Percentiles rank a stretch among this genome's conserved stretches.
Conservation (phyloP, 2,797 vertebrate species). For the Limnodromus scolopaceus region DNA sequence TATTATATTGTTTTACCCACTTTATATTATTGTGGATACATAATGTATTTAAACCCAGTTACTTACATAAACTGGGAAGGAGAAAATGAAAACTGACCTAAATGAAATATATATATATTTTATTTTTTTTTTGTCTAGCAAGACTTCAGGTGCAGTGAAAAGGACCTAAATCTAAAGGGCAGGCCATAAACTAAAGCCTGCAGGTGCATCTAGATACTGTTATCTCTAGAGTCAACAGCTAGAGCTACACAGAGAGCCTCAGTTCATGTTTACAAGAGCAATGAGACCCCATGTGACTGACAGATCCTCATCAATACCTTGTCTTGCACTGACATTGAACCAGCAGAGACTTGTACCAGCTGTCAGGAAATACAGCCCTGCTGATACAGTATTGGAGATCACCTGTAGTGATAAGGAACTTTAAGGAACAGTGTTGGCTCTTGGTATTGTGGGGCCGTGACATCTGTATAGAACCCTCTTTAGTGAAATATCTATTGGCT, state of each 20-base stretch:
- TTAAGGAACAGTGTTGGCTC: background rate
- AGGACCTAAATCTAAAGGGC: background rate
- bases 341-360: background rate
- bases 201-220: slow-evolving; percentile 8
- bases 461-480: background rate
- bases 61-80: background rate
- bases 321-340: background rate
- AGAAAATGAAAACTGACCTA: background rate
- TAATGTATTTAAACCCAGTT: background rate
- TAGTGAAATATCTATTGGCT: background rate
- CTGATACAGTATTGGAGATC: background rate
- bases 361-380: background rate
- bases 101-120: background rate
- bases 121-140: background rate
- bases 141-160: background rate
- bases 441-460: background rate
- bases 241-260: background rate
- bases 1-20: background rate
- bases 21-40: background rate
- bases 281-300: background rate
- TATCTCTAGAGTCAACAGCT: slow-evolving; percentile 56
- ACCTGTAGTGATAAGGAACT: background rate
- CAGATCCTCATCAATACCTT: background rate
- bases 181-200: background rate
- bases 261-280: background rate